These are phyloP conservation scores for Tenrec ecaudatus DNA, from an alignment of 2,113 vertebrate genomes.

Conservation along the genomic window DNA sequence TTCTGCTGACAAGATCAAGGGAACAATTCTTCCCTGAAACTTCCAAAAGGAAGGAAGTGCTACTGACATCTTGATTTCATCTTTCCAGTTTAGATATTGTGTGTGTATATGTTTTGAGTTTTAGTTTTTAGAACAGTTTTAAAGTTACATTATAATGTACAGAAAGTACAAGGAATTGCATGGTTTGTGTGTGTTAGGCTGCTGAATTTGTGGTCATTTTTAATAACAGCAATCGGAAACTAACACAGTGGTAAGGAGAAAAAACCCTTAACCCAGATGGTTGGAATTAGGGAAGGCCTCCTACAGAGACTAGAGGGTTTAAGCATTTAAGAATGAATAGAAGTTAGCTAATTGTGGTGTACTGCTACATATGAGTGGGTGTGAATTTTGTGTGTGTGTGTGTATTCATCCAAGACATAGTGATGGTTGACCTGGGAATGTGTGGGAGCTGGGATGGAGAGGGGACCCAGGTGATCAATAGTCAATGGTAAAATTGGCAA, in stretches of 20 bases:
- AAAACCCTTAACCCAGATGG: background rate
- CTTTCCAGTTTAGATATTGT: too few relatives aligned
- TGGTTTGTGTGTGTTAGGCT: background rate
- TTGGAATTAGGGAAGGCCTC: background rate
- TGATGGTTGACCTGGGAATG: background rate
- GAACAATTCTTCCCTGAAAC: background rate
- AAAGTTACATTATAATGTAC: background rate
- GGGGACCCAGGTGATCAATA: background rate
- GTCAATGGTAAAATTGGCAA: background rate
- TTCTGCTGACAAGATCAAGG: background rate
- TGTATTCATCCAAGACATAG: background rate
- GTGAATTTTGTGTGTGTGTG: too few relatives aligned
- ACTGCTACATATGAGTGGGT: background rate
- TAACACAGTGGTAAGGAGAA: background rate
- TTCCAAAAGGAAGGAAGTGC: background rate
- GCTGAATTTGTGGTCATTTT: background rate
- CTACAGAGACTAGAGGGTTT: background rate
- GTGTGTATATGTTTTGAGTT: background rate
- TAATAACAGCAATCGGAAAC: background rate
- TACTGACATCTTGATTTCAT: background rate
- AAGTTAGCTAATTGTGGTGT: background rate
- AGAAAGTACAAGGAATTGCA: too few relatives aligned
- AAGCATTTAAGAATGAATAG: background rate
- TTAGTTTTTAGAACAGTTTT: background rate
- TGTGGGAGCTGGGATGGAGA: background rate